Evolutionary conservation across 2,797 vertebrate species (phyloP), one percentile per base, ranked within the genome.

Genomic region (Manis crassicaudata): DNA sequence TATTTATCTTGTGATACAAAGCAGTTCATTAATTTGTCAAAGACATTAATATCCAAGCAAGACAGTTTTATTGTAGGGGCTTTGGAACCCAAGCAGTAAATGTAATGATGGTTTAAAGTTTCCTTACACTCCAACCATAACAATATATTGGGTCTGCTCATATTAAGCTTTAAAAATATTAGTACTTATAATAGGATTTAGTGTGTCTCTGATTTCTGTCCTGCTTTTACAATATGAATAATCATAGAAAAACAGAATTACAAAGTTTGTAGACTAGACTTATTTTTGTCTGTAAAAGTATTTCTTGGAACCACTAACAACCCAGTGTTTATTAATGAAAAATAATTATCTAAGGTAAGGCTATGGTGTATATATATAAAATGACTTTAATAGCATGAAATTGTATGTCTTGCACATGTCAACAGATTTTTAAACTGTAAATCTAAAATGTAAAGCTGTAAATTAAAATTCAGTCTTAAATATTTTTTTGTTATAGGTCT

Each of bases 401-500:
- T 46, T 88, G 20, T 93, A 0, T 79, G 56, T 94, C 90, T 92
- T 76, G 29, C 43, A 75, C 18, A 70, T 12, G n/a, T 88, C 54
- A 80, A 32, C 17, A 65, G 6, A 50, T 60, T 65, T 94, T 65
- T 70, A 60, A 60, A 40, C 43, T 94, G 7, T 93, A 76, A 82
- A 58, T 83, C n/a, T 86, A 63, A 94, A 88, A 77, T 63, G 9
- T 96, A 70, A 95, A 50, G 3, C 12, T 65, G 5, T 77, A 72
- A 86, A 73, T 84, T 77, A 95, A 73, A 92, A 83, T 83, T 56
- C 21, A 58, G 11, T 79, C n/a, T 68, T 79, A 92, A 82, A 18
- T 62, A 32, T 62, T 29, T 92, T 86, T 95, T 62, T 94, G 95
- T 87, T 0, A 0, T 96, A 99, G 99, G 99, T 94, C 99, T 99